phyloP scores from a whole-genome alignment of 2,797 vertebrate genomes.

The Tapirus indicus region DNA sequence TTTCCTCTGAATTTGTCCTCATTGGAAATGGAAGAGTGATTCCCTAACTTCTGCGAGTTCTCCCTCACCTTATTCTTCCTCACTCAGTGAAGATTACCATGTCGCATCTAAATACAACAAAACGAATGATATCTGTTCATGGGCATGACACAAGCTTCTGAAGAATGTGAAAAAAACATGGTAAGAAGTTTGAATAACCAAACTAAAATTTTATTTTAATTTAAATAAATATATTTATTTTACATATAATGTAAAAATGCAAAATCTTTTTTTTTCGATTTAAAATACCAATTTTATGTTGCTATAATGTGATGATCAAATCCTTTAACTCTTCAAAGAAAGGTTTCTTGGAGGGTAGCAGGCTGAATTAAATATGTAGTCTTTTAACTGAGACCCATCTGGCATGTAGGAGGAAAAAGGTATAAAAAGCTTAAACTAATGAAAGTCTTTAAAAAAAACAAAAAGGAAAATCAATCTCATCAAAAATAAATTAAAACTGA shows the following conservation, averaged over 20 bases:
- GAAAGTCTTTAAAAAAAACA: not conserved
- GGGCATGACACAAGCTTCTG: not conserved
- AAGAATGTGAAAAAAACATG: not conserved
- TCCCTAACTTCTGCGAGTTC: not conserved
- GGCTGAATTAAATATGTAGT: not conserved
- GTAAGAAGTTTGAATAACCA: not conserved
- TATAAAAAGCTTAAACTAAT: not conserved
- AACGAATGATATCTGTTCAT: not conserved
- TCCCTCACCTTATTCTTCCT: not conserved
- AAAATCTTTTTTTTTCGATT: conserved; percentile 12
- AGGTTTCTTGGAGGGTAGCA: not conserved
- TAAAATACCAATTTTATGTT: not conserved
- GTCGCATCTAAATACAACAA: not conserved
- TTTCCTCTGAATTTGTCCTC: not conserved
- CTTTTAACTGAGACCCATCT: not conserved
- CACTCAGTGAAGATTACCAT: not conserved
- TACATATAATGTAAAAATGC: not conserved
- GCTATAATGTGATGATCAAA: not conserved
- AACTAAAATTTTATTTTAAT: conserved; percentile 18
- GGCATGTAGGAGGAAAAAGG: not conserved
- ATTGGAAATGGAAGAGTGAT: not conserved
- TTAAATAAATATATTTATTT: not conserved
- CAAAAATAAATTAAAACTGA: not conserved
- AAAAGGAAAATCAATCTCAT: not conserved
- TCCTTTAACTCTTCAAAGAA: not conserved